phyloP scores from a whole-genome alignment of 1,140 invertebrate genomes.

The Drosophila lacertosa region DNA sequence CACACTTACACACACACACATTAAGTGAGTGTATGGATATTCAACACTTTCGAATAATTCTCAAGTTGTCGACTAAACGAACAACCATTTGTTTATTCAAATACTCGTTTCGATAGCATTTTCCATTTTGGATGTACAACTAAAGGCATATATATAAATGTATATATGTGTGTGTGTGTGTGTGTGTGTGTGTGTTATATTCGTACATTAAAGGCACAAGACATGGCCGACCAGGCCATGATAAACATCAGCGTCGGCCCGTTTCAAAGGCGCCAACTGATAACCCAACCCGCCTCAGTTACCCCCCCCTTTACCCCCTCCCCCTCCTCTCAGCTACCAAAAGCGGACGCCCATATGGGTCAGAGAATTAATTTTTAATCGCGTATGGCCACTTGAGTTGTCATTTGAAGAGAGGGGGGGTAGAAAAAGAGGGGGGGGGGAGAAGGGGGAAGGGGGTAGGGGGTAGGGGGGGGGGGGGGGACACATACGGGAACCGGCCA shows the following conservation, averaged over 20 bases:
- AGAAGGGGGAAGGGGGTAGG: background rate
- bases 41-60: conserved; percentile 34
- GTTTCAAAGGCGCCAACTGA: conserved; percentile 68
- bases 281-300: conserved; percentile 54
- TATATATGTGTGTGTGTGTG: background rate
- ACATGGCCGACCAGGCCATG: conserved; percentile 34
- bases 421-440: conserved; percentile 21
- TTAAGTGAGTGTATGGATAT: conserved; percentile 7
- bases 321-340: too few species aligned
- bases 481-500: conserved; percentile 27
- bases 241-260: conserved; percentile 70
- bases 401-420: conserved; percentile 51
- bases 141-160: background rate
- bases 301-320: too few species aligned
- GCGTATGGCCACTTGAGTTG: conserved; percentile 77
- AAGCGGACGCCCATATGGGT: conserved; percentile 28
- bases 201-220: background rate
- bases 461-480: conserved; percentile 10
- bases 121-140: conserved; percentile 12
- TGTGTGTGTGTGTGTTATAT: background rate
- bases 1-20: background rate
- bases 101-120: conserved; percentile 13
- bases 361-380: conserved; percentile 81
- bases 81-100: conserved; percentile 32
- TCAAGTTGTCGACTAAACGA: conserved; percentile 8